Evolutionary conservation across 2,888 invertebrate species (phyloP).

Genomic region (Phalera bucephala): DNA sequence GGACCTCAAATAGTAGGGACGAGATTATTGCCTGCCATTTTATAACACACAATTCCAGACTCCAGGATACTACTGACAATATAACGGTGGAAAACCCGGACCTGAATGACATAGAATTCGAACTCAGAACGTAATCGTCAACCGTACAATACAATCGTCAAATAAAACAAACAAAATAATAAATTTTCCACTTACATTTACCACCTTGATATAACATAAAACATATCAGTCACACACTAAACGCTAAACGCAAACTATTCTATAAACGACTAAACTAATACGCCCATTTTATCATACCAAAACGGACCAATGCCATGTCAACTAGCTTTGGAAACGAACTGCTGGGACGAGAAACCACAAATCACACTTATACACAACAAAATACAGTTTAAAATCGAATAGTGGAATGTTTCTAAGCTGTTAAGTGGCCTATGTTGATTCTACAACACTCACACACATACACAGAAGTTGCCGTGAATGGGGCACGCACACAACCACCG

Average conservation of each 20-base stretch:
- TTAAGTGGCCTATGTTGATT: conserved; percentile 40
- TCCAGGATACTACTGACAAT: too few species aligned
- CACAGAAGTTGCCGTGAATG: conserved; percentile 48
- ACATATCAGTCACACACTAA: conserved; percentile 20
- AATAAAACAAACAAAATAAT: too few species aligned
- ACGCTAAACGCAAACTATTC: conserved; percentile 39
- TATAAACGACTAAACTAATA: conserved; percentile 55
- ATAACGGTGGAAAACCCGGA: too few species aligned
- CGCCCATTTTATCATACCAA: conserved; percentile 78
- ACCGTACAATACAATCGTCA: too few species aligned
- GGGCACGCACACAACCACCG: conserved; percentile 50
- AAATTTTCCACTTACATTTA: conserved; percentile 18
- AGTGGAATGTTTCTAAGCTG: conserved; percentile 13
- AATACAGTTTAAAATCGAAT: conserved; percentile 30
- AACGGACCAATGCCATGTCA: conserved; percentile 76
- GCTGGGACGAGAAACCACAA: too few species aligned
- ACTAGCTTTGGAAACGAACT: conserved; percentile 46
- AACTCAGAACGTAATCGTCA: too few species aligned
- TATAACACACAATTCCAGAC: too few species aligned
- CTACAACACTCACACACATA: conserved; percentile 40
- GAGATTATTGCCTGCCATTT: too few species aligned
- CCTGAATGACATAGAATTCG: too few species aligned
- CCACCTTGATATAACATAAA: conserved; percentile 13
- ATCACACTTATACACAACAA: too few species aligned
- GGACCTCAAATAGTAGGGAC: too few species aligned